phyloP scores from a whole-genome alignment of 2,797 vertebrate genomes.

The Pithecia hirsuta region DNA sequence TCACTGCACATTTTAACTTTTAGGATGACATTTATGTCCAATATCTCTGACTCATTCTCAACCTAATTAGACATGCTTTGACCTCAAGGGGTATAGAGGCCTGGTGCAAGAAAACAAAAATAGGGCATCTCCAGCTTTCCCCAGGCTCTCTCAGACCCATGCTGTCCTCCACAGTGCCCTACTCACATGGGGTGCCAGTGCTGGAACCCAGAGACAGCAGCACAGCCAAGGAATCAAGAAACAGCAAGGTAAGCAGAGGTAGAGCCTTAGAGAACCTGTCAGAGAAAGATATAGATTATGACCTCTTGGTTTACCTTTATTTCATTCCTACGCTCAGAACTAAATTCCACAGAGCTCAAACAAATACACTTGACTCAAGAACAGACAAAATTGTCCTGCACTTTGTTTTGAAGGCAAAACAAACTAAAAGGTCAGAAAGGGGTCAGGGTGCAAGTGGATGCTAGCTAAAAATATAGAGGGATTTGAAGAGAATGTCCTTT shows the following conservation, averaged over 20 bases:
- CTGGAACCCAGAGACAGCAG: not conserved
- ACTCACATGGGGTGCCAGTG: rapidly evolving
- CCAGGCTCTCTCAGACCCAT: not conserved
- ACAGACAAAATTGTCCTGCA: not conserved
- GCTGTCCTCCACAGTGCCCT: not conserved
- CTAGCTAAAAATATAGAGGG: not conserved
- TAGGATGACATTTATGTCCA: not conserved
- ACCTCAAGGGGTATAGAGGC: not conserved
- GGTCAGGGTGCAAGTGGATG: not conserved
- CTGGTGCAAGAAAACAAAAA: not conserved
- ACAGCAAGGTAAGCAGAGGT: not conserved
- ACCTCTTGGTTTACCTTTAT: not conserved
- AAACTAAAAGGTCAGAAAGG: not conserved
- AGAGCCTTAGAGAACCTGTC: not conserved
- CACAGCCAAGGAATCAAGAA: not conserved
- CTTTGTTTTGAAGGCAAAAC: conserved; percentile 31
- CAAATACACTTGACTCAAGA: not conserved
- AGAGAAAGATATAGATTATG: not conserved
- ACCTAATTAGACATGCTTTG: not conserved
- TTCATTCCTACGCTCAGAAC: not conserved
- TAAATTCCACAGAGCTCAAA: conserved; percentile 28
- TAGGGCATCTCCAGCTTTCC: not conserved
- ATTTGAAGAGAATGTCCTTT: not conserved
- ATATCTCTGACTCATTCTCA: not conserved
- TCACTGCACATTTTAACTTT: not conserved